Conservation (phyloP, 2,888 invertebrate genomes). For the Endomychus coccineus region DNA sequence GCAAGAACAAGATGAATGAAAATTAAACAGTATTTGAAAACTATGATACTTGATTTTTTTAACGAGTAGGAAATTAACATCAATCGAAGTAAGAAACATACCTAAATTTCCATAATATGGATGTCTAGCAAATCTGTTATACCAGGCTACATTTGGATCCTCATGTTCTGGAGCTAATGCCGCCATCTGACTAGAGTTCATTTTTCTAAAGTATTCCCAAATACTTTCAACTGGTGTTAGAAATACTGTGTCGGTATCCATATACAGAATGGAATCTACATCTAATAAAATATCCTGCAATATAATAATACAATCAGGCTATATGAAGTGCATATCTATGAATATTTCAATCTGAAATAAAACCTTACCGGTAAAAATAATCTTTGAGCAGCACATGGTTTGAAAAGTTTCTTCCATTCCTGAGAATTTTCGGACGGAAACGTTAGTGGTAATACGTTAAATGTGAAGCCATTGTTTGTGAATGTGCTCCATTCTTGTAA, state of each 20-base stretch:
- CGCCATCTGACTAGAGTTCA: conserved; percentile 81
- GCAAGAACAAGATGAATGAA: no score
- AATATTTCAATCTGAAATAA: not conserved
- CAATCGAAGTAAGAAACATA: conserved; percentile 33
- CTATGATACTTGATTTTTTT: no score
- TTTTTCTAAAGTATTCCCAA: conserved; percentile 74
- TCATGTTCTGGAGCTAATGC: conserved; percentile 86
- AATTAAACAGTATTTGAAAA: no score
- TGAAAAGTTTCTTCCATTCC: conserved; percentile 85
- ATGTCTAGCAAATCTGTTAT: conserved; percentile 90
- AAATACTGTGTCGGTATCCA: conserved; percentile 89
- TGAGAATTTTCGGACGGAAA: conserved; percentile 68
- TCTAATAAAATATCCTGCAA: conserved; percentile 68
- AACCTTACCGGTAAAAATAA: conserved; percentile 78
- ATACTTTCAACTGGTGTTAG: conserved; percentile 73
- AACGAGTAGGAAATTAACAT: not conserved
- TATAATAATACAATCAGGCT: no score
- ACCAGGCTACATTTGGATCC: conserved; percentile 90
- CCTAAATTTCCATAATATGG: conserved; percentile 85
- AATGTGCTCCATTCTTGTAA: conserved; percentile 64
- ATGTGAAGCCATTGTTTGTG: conserved; percentile 59
- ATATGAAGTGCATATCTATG: no score
- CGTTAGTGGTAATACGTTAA: conserved; percentile 64
- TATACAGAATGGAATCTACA: conserved; percentile 80
- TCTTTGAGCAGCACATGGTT: conserved; percentile 90